Conservation (phyloP, 2,113 vertebrate genomes). For the Pyrgilauda ruficollis region DNA sequence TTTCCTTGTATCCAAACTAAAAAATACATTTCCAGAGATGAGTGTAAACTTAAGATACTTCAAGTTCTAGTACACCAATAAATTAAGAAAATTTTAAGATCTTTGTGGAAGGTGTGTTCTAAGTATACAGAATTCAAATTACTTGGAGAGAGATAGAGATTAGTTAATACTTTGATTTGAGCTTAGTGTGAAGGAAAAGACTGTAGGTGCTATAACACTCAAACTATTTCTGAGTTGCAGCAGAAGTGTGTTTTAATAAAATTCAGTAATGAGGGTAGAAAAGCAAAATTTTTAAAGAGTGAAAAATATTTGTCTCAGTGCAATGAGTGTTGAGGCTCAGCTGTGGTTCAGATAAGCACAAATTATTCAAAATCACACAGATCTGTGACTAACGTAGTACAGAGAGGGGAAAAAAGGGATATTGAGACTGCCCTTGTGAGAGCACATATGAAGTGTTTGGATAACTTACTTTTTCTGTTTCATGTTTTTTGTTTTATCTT, state of each 20-base stretch:
- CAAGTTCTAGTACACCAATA: neutral
- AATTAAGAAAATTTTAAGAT: neutral
- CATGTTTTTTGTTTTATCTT: constrained; percentile 74
- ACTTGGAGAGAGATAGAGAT: neutral
- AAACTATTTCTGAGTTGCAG: neutral
- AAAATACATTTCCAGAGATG: neutral
- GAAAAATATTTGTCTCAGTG: neutral
- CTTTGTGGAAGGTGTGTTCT: neutral
- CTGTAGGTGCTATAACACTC: neutral
- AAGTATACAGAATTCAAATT: neutral
- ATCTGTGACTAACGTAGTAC: neutral
- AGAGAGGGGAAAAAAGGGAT: neutral
- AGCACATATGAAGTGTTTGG: constrained; percentile 37
- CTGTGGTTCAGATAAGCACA: neutral
- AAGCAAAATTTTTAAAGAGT: neutral
- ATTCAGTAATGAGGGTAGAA: neutral
- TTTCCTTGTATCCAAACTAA: neutral
- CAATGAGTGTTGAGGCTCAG: neutral
- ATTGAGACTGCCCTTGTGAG: constrained; percentile 47
- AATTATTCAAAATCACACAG: neutral
- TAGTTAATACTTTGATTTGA: neutral
- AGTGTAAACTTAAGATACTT: neutral
- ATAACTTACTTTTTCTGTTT: constrained; percentile 72
- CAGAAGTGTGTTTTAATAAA: neutral
- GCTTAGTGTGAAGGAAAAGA: neutral